Base-by-base conservation (phyloP, 2,797 vertebrate species). In the Momotus momota region DNA sequence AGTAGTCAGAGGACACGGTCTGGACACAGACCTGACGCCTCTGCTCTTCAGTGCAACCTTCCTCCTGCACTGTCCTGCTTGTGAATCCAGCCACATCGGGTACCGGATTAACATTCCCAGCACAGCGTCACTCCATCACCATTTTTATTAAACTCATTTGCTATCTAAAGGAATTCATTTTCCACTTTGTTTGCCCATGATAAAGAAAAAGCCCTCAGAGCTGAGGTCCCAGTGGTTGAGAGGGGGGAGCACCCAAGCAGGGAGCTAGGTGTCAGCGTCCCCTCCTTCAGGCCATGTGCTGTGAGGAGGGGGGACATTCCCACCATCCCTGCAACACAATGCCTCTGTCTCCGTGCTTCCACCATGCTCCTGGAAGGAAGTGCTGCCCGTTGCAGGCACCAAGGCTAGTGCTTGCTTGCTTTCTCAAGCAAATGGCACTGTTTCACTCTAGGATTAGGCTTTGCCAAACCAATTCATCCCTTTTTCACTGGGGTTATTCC, bases 121-220 rank as follows among this genome's bases (percentile, higher is more conserved):
- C 96, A 96, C 95, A 91, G 78, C 19, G 0, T 72, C 83, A 77
- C 94, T 96, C 96, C 88, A 77, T 95, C 97, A 96, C 96, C 96
- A 81, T 91, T 97, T 95, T 96, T 96, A 75, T 96, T 94, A 97
- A 97, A 96, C 95, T 96, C 94, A 94, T 97, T 96, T 96, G 91
- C 96, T 97, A 91, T 95, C 95, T 94, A 96, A 97, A 97, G 93
- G 89, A 96, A 97, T 97, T 97, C 88, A 92, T 96, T 96, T 97
- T 97, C 97, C 85, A 96, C 97, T 97, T 97, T 96, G 88, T 96
- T 96, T 97, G 94, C 79, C 93, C 71, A 57, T 70, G 82, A 94
- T 79, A 62, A 82, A 82, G 84, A 87, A 91, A 88, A 20, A 41
- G 7, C 23, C 81, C 81, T 92, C 25, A 25, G 60, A 82, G 74